These are phyloP conservation scores for Tenthredo mesomela DNA, from an alignment of 2,888 invertebrate species.

Conservation along the genomic window DNA sequence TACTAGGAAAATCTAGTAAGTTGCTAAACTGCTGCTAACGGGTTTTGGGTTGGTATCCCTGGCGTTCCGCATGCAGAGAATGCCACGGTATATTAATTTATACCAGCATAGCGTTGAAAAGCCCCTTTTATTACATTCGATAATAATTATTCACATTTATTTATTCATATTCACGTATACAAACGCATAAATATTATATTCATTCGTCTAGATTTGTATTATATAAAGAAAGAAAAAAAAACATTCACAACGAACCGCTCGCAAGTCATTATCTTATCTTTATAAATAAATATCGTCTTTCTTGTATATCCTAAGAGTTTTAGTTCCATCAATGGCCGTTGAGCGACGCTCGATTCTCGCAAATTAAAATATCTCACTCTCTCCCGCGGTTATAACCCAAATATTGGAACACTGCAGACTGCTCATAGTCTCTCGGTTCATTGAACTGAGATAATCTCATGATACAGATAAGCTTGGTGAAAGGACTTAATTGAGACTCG, in stretches of 20 bases:
- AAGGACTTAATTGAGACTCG: constrained; percentile 6
- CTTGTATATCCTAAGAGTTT: neutral
- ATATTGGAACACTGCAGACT: neutral
- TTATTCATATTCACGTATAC: neutral
- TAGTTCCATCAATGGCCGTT: neutral
- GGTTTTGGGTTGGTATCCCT: no score
- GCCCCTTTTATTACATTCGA: neutral
- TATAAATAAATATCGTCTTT: neutral
- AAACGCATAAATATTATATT: neutral
- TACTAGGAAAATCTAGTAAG: no score
- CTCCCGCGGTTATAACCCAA: neutral
- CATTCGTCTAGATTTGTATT: neutral
- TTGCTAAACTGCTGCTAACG: no score
- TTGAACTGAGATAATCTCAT: constrained; percentile 14
- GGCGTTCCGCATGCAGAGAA: no score
- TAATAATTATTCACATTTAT: neutral
- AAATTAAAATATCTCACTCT: neutral
- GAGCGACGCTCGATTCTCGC: neutral
- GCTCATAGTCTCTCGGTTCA: constrained; percentile 8
- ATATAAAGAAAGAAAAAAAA: no score
- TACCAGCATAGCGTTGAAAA: neutral
- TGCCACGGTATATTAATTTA: constrained; percentile 6
- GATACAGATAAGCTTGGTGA: constrained; percentile 7
- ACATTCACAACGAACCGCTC: no score
- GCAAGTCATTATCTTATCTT: no score